Evolutionary conservation across 2,797 vertebrate species (phyloP).

Genomic region (Morelia viridis): DNA sequence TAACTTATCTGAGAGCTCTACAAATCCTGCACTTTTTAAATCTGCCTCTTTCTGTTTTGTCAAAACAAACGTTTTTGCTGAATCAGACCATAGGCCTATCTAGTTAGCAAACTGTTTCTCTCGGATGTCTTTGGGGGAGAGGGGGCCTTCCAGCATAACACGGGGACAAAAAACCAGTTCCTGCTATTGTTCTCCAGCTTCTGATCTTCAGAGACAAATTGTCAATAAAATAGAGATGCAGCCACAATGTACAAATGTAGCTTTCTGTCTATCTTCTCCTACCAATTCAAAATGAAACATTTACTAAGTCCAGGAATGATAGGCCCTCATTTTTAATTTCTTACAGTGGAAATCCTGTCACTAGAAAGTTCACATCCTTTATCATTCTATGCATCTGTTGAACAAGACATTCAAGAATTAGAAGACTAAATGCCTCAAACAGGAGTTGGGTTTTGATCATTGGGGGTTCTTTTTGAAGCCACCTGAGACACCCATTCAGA

Average conservation of each 20-base stretch:
- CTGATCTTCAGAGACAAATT: not conserved
- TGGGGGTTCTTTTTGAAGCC: conserved; percentile 9
- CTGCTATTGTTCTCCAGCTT: not conserved
- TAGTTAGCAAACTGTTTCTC: not conserved
- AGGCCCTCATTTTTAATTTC: conserved; percentile 19
- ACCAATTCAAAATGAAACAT: not conserved
- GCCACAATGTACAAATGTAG: not conserved
- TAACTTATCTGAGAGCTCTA: not conserved
- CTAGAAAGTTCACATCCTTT: conserved; percentile 33
- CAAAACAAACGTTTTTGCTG: not conserved
- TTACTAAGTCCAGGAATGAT: not conserved
- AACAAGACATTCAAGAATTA: not conserved
- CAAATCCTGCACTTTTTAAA: not conserved
- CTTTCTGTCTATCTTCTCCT: not conserved
- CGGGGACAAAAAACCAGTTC: not conserved
- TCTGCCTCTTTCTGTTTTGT: not conserved
- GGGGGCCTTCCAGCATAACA: not conserved
- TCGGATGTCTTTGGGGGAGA: not conserved
- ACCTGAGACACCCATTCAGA: conserved; percentile 32
- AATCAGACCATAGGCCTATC: not conserved
- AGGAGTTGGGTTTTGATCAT: not conserved
- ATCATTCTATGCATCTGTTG: conserved; percentile 7
- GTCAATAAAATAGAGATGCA: not conserved
- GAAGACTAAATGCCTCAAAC: conserved; percentile 17
- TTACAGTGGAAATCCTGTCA: conserved; percentile 10